Evolutionary conservation across 2,797 vertebrate species (phyloP).

Genomic region (Neostethus bicornis): DNA sequence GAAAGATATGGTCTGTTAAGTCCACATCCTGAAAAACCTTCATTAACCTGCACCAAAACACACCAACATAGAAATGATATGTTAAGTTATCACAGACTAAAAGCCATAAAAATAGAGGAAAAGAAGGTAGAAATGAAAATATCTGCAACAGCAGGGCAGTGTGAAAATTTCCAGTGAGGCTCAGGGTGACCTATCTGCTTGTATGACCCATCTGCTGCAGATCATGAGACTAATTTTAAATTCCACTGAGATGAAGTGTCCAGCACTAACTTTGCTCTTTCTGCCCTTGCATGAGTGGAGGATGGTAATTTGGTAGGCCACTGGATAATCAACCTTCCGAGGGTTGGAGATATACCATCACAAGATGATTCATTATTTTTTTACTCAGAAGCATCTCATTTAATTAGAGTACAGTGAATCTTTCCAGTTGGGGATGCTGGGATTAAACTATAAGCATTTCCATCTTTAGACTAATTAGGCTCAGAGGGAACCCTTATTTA

Average conservation of each 20-base stretch:
- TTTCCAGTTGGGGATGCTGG: no score
- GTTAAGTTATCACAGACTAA: neutral
- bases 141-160: neutral
- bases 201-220: slow-evolving; percentile 40
- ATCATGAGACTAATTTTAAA: slow-evolving; percentile 55
- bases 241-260: slow-evolving; percentile 40
- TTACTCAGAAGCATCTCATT: slow-evolving; percentile 2
- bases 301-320: slow-evolving; percentile 41
- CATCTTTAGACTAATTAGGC: no score
- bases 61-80: no score
- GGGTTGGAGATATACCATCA: slow-evolving; percentile 17
- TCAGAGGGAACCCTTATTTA: no score
- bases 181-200: slow-evolving; percentile 37
- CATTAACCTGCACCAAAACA: slow-evolving; percentile 31
- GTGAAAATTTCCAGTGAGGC: slow-evolving; percentile 14
- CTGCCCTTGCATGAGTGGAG: slow-evolving; percentile 13
- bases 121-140: neutral
- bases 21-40: no score
- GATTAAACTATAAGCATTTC: no score
- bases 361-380: slow-evolving; percentile 7
- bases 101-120: neutral
- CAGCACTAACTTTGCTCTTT: slow-evolving; percentile 25
- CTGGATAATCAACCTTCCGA: slow-evolving; percentile 31
- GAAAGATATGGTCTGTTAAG: slow-evolving; percentile 35
- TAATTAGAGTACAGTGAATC: neutral